phyloP scores from a whole-genome alignment of 2,888 invertebrate genomes.

The Rotaria magnacalcarata region DNA sequence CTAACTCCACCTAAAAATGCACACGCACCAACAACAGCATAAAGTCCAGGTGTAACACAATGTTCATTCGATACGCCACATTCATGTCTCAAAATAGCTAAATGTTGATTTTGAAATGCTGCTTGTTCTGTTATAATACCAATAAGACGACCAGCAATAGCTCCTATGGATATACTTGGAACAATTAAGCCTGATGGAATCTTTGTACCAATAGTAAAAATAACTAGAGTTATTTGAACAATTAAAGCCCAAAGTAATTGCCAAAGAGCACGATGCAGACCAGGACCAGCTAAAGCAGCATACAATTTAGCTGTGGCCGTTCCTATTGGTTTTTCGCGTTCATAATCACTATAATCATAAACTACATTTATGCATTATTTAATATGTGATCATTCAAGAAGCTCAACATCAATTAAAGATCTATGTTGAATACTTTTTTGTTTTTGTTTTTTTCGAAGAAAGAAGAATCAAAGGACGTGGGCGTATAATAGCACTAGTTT shows the following conservation, averaged over 20 bases:
- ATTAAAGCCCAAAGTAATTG: conserved; percentile 78
- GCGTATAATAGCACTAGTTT: too few species aligned
- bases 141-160: conserved; percentile 88
- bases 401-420: too few species aligned
- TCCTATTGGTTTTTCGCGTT: conserved; percentile 73
- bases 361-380: too few species aligned
- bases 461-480: too few species aligned
- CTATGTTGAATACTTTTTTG: too few species aligned
- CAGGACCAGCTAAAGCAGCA: conserved; percentile 69
- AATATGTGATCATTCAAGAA: too few species aligned
- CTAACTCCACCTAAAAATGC: conserved; percentile 94
- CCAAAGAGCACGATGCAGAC: conserved; percentile 82
- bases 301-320: conserved; percentile 41
- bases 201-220: conserved; percentile 98
- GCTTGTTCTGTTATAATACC: conserved; percentile 93
- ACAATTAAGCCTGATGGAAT: conserved; percentile 92
- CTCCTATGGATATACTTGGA: conserved; percentile 87
- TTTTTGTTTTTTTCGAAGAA: too few species aligned
- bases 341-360: conserved; percentile 69
- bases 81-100: conserved; percentile 40
- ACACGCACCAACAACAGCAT: conserved; percentile 99
- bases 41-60: conserved; percentile 93
- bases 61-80: conserved; percentile 67
- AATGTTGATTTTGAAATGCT: conserved; percentile 63
- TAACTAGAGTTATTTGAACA: conserved; percentile 81